Conservation (phyloP, 1,140 invertebrate species). For the Drosophila navojoa region DNA sequence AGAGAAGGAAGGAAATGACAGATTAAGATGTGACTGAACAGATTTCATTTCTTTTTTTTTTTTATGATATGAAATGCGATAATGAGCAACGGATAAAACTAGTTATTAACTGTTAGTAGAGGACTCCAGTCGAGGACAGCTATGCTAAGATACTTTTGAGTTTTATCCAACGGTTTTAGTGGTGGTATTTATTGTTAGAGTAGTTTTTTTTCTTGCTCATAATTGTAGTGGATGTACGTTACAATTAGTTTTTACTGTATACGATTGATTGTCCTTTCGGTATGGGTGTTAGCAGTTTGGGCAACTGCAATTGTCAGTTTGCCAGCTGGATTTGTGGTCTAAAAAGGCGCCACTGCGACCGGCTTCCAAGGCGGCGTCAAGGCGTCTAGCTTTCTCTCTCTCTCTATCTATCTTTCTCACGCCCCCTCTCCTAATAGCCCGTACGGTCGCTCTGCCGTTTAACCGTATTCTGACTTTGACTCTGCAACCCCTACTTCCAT, state of each 20-base stretch:
- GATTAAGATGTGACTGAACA: conserved; percentile 11
- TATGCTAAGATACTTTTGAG: neutral
- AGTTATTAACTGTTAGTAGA: neutral
- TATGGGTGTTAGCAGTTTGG: neutral
- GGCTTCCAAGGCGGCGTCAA: conserved; percentile 52
- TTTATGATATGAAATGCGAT: conserved; percentile 11
- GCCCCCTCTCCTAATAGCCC: neutral
- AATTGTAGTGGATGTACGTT: neutral
- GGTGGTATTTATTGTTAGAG: too few species aligned
- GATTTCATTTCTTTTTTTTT: conserved; percentile 11
- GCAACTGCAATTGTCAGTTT: conserved; percentile 15
- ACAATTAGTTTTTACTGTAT: neutral
- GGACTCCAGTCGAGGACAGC: neutral
- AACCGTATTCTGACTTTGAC: neutral
- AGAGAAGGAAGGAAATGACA: conserved; percentile 18
- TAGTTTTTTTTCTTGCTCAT: too few species aligned
- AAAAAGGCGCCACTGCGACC: conserved; percentile 73
- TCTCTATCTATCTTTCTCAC: neutral
- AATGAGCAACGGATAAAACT: neutral
- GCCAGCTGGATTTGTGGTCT: conserved; percentile 27
- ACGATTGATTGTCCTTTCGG: neutral
- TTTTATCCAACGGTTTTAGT: too few species aligned
- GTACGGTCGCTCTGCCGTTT: neutral
- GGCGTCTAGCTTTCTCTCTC: conserved; percentile 3
- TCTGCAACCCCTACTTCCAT: conserved; percentile 20